Evolutionary conservation across 1,140 invertebrate species (phyloP).

Genomic region (Homalodisca vitripennis): DNA sequence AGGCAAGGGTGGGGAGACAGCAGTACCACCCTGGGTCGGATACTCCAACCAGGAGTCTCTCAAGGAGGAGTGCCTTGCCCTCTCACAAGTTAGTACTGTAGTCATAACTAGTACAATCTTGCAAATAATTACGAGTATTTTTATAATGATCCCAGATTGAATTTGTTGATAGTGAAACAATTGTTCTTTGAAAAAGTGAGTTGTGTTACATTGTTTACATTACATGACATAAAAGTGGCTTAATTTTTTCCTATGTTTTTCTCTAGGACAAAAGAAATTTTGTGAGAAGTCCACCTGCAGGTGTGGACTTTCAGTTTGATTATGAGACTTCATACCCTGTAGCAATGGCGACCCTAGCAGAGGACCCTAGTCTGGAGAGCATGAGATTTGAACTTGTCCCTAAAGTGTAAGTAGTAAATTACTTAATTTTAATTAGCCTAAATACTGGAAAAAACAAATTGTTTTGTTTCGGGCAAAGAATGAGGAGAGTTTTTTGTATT

Average conservation of each 20-base stretch:
- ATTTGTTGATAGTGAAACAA: too few species aligned
- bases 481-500: too few species aligned
- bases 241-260: too few species aligned
- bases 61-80: constrained; percentile 90
- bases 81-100: constrained; percentile 86
- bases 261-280: constrained; percentile 93
- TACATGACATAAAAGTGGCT: too few species aligned
- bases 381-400: constrained; percentile 99
- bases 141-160: too few species aligned
- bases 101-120: too few species aligned
- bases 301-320: constrained; percentile 94
- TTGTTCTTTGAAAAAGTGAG: too few species aligned
- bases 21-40: constrained; percentile 85
- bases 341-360: constrained; percentile 88
- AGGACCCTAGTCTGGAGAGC: constrained; percentile 93
- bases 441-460: background rate
- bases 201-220: background rate
- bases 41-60: constrained; percentile 63
- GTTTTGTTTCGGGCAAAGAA: too few species aligned
- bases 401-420: constrained; percentile 75
- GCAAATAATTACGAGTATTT: too few species aligned
- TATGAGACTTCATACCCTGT: constrained; percentile 88
- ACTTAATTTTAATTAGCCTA: constrained; percentile 5
- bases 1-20: constrained; percentile 65
- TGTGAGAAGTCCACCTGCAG: constrained; percentile 90